phyloP scores from a whole-genome alignment of 2,797 vertebrate species.

The Danio kyathit region DNA sequence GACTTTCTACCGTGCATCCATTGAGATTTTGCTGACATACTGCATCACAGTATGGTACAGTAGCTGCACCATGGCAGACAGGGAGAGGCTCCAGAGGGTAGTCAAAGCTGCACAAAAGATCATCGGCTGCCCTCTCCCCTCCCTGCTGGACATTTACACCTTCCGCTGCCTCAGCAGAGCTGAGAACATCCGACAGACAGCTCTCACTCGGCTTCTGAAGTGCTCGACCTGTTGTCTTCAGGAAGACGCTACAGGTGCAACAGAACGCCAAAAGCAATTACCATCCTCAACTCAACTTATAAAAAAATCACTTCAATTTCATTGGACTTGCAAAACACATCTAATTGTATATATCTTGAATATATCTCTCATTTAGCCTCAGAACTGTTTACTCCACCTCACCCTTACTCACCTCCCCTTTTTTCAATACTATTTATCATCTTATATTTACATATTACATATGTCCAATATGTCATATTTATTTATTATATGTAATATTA shows the following conservation, averaged over 20 bases:
- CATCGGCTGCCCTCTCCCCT: slow-evolving; percentile 4
- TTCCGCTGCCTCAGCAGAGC: neutral
- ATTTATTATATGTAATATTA: too few relatives aligned
- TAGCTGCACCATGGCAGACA: slow-evolving; percentile 15
- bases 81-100: neutral
- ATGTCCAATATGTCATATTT: too few relatives aligned
- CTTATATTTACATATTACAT: too few relatives aligned
- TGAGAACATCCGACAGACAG: neutral
- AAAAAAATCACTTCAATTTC: too few relatives aligned
- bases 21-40: neutral
- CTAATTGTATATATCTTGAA: neutral
- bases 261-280: neutral
- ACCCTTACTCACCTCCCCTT: too few relatives aligned
- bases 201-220: neutral
- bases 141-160: slow-evolving; percentile 1
- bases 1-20: neutral
- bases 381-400: too few relatives aligned
- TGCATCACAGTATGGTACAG: neutral
- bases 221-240: neutral
- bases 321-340: neutral
- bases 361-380: too few relatives aligned
- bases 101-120: neutral
- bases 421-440: too few relatives aligned
- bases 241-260: neutral
- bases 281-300: neutral